Evolutionary conservation across 2,888 invertebrate genomes (phyloP), one percentile per base, ranked within the genome.

Genomic region (Parthenolecanium corni): DNA sequence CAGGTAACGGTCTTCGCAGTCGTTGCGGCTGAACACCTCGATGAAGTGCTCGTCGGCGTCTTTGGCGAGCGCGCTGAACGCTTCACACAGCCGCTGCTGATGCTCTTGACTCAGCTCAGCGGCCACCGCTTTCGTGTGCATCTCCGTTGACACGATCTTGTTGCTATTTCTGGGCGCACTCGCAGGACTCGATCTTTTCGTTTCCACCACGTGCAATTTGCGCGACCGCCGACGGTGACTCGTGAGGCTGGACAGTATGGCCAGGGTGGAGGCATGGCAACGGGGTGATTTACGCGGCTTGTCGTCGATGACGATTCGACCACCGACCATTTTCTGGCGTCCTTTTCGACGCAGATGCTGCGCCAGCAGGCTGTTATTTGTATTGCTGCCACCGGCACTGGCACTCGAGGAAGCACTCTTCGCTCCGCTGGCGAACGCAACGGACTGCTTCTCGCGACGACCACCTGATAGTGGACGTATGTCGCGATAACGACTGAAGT

Each of bases 211-310:
- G 23, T 31, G 61, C 36, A 61, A 16, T 31, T 61, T 61, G 16
- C 61, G 49, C n/a, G 61, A 61, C 3, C 61, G 47, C 5, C 61
- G n/a, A 20, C 61, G 51, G 38, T 51, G 38, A n/a, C 46, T 47
- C 4, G 57, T 57, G 80, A 64, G 40, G 49, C 61, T 61, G 21
- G 61, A 61, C 16, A 61, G 21, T 18, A 90, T 86, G 0, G 90
- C 90, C 65, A 89, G 74, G 0, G 91, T 91, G 0, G 89, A 89
- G 0, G 90, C 90, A 71, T 91, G 90, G 72, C 90, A 90, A 21
- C 91, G 77, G 0, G 91, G 91, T 0, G 89, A 89, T 71, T 90
- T 90, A 44, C 91, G 56, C 2, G 65, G 64, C 49, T 65, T 52
- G 40, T 57, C 24, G 36, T 61, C 61, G 49, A 49, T 36, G n/a